phyloP scores from a whole-genome alignment of 2,113 vertebrate genomes.

The Sprattus sprattus region DNA sequence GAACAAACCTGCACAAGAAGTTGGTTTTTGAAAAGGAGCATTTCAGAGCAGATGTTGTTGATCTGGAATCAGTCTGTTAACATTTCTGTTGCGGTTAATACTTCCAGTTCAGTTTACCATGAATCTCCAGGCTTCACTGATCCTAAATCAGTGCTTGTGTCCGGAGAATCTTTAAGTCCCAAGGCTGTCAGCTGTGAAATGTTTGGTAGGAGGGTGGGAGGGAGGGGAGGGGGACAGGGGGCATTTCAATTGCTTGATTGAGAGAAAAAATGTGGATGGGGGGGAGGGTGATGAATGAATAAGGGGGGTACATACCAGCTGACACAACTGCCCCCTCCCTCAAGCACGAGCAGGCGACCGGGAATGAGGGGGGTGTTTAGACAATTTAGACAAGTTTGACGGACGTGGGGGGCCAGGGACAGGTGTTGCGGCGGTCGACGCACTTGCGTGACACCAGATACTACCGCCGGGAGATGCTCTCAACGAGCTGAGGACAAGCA shows the following conservation, averaged over 20 bases:
- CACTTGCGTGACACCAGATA: conserved; percentile 54
- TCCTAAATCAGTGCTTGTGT: neutral
- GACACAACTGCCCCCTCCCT: conserved; percentile 31
- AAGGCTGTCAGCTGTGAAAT: neutral
- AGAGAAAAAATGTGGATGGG: neutral
- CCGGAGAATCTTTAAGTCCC: neutral
- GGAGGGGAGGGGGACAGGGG: neutral
- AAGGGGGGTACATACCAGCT: neutral
- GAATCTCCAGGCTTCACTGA: neutral
- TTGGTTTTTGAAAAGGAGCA: neutral
- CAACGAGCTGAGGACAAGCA: conserved; percentile 46
- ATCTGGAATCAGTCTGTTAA: neutral
- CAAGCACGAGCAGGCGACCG: too few species aligned
- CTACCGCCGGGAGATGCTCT: conserved; percentile 41
- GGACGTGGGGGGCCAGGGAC: conserved; percentile 43
- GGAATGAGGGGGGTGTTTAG: conserved; percentile 42
- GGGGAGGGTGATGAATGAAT: neutral
- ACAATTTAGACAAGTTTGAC: conserved; percentile 55
- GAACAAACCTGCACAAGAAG: neutral
- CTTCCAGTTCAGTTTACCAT: neutral
- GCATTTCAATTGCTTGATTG: neutral
- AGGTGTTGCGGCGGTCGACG: conserved; percentile 50
- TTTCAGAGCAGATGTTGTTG: neutral
- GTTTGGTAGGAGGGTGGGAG: neutral
- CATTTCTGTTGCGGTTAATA: neutral